phyloP scores from a whole-genome alignment of 2,113 vertebrate genomes.

The Eulemur macaco region DNA sequence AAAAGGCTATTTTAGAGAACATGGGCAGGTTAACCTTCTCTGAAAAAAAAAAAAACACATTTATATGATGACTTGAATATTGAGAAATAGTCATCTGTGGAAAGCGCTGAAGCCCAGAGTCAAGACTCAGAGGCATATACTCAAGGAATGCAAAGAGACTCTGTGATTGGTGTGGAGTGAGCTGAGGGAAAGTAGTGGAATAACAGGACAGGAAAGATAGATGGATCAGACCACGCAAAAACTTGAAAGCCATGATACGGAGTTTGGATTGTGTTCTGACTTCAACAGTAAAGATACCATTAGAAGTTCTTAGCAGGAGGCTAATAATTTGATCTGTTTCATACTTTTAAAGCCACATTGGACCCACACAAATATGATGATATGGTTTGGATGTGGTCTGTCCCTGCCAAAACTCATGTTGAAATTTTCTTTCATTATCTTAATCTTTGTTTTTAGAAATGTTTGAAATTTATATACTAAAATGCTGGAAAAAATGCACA shows the following conservation, averaged over 20 bases:
- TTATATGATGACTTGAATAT: not conserved
- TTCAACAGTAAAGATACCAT: not conserved
- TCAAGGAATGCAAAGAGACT: not conserved
- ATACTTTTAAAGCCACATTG: not conserved
- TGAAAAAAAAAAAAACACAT: not conserved
- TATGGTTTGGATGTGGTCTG: not conserved
- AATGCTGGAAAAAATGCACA: too few species aligned
- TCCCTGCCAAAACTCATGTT: not conserved
- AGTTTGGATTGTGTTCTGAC: not conserved
- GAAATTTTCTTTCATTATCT: not conserved
- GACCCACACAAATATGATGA: not conserved
- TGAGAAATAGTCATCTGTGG: not conserved
- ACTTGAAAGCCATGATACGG: not conserved
- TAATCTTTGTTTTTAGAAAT: too few species aligned
- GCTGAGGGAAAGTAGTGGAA: too few species aligned
- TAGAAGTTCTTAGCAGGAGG: not conserved
- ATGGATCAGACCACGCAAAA: not conserved
- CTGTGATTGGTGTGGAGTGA: not conserved
- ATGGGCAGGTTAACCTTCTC: not conserved
- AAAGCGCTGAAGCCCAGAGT: not conserved
- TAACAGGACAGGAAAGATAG: not conserved
- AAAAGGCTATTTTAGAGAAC: not conserved
- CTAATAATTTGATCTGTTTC: not conserved
- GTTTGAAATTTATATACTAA: too few species aligned
- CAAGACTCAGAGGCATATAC: not conserved